Evolutionary conservation across 53 echinoderm and acorn worm genomes (phyloP), one percentile per base, ranked within the genome.

Genomic region (Astropecten irregularis): DNA sequence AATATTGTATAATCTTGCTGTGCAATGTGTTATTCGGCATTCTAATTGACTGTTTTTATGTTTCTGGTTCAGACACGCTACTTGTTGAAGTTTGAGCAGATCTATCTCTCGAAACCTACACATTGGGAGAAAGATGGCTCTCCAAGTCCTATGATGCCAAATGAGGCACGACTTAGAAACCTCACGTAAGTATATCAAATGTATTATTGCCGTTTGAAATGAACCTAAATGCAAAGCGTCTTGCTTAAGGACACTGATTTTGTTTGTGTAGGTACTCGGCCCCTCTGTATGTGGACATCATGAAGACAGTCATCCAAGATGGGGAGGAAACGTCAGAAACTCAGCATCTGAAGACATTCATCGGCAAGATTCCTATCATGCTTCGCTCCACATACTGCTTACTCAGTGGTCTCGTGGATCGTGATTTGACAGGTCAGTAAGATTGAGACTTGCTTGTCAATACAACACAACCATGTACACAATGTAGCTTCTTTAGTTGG

Each of bases 81-180:
- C 60, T 76, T 96, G 52, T 23, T 96, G 64, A 96, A 96, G 83
- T 96, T 96, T 89, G 96, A 96, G 44, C 96, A 96, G 87, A 96
- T 96, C 76, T 96, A 96, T 52, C 93, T 96, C 2, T 96, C 96
- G 34, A 96, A 96, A 66, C 96, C 96, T n/a, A 96, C 96, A 56
- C 93, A 93, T 71, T 96, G 96, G 96, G 96, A 96, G 85, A 96
- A 96, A 50, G 96, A 96, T 91, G 96, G 96, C 21, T 94, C 96
- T 14, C 96, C 96, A 9, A 89, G 91, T 59, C 96, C 96, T 40
- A 96, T 96, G 96, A 96, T 96, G 96, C 96, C 96, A 4, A 96
- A 96, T 60, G 93, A 96, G 85, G 96, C 96, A 31, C 71, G 96
- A 22, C 89, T 96, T 3, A 83, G 96, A 70, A 96, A 96, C 70